Conservation (phyloP, 2,888 invertebrate species). For the Tenthredo scrophulariae region DNA sequence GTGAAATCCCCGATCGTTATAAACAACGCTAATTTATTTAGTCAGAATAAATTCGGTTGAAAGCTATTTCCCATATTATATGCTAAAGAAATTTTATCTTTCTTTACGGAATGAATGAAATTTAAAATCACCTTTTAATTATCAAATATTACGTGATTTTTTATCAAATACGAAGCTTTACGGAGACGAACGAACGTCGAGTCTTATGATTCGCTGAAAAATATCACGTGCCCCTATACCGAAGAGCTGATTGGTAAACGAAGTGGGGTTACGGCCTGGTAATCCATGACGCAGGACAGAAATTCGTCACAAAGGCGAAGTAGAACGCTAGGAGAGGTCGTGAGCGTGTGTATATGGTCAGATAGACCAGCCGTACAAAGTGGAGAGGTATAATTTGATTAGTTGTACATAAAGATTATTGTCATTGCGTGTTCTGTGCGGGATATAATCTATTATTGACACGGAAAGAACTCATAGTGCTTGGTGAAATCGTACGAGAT, state of each 20-base stretch:
- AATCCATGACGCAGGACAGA: constrained; percentile 60
- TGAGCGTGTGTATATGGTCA: constrained; percentile 47
- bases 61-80: neutral
- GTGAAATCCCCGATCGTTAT: constrained; percentile 66
- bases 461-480: constrained; percentile 33
- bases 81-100: neutral
- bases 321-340: constrained; percentile 61
- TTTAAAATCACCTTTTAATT: neutral
- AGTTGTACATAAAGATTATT: constrained; percentile 48
- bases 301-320: constrained; percentile 65
- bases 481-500: constrained; percentile 22
- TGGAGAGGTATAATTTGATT: constrained; percentile 51
- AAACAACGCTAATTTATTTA: constrained; percentile 58
- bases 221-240: constrained; percentile 33
- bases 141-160: constrained; percentile 44
- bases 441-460: constrained; percentile 34
- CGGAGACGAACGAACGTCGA: constrained; percentile 55
- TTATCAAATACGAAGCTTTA: constrained; percentile 48
- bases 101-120: neutral
- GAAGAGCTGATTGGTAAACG: constrained; percentile 41
- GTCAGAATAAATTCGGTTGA: neutral
- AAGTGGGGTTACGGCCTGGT: constrained; percentile 53
- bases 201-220: constrained; percentile 40
- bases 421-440: constrained; percentile 35
- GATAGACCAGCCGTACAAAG: constrained; percentile 52